Base-by-base conservation (phyloP, 1,140 invertebrate species). In the Lineus longissimus region DNA sequence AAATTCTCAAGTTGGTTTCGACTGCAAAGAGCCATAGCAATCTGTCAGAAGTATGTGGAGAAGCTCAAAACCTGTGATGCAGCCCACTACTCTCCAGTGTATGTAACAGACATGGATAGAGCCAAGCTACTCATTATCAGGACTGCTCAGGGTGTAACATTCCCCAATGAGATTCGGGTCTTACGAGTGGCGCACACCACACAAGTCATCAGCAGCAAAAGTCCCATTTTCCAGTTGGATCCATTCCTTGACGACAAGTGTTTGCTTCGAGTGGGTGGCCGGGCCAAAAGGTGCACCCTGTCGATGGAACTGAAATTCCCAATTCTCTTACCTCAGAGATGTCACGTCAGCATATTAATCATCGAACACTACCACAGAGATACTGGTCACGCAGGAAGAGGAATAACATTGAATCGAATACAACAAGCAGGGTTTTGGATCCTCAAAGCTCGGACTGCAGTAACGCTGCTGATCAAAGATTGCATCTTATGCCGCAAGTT, bases 341-440 rank as follows among this genome's bases (percentile, higher is more conserved):
- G 54, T 40, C 65, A 66, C 36, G 25, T 66, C 1, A 64, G 55
- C 13, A 13, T 22, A 29, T 23, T 63, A 11, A 19, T 63, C 33
- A 29, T 63, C 19, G n/a, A 33, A 11, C 61, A 66, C 29, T 33
- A 23, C 31, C 65, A 66, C 36, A 31, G 33, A 45, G 31, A 27
- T 25, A 15, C 41, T 0, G 22, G n/a, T n/a, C 65, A 66, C 30
- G 58, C 59, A 45, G 66, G 66, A 22, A 15, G 63, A 41, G 66
- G 62, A 23, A 55, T 61, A n/a, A 65, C 66, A 13, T 1, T 61
- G 0, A 64, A 64, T 36, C 15, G 55, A n/a, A n/a, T 67, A 29
- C 41, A 62, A 57, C 64, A 62, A 30, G 45, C 23, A 43, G 63
- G 62, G 15, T 60, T 33, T 22, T 67, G 62, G 66, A 56, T 67